Percentiles rank a stretch among this genome's conserved stretches.
These are phyloP conservation scores for Zaprionus kolodkinae DNA, from an alignment of 1,140 invertebrate genomes.

Conservation along the genomic window DNA sequence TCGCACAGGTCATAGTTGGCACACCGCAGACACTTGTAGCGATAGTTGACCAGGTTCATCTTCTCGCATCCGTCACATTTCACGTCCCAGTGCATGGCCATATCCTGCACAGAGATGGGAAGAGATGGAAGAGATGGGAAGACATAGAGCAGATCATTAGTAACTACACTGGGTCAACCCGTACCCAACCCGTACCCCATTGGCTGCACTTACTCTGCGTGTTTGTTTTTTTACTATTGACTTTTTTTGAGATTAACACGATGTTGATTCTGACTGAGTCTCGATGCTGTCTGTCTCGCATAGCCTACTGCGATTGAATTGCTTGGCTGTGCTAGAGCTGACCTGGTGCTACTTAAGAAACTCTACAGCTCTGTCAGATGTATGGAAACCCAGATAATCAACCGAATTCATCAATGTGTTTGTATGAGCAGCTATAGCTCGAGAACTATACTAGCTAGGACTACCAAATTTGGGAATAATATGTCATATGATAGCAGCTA, in stretches of 20 bases:
- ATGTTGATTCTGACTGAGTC: neutral
- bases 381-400: too few species aligned
- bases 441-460: neutral
- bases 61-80: conserved; percentile 54
- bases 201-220: neutral
- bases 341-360: too few species aligned
- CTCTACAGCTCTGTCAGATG: neutral
- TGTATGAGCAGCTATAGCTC: neutral
- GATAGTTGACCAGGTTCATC: conserved; percentile 26
- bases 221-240: neutral
- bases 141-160: neutral
- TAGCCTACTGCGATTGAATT: neutral
- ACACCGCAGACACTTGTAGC: conserved; percentile 65
- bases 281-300: neutral
- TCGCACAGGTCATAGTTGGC: conserved; percentile 55
- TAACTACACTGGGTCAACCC: neutral
- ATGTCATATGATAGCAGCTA: neutral
- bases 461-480: neutral
- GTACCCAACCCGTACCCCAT: neutral
- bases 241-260: neutral
- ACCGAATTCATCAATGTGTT: too few species aligned
- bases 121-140: neutral
- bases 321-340: too few species aligned
- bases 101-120: neutral
- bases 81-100: conserved; percentile 49